Base-by-base conservation (phyloP, 2,888 invertebrate species). In the Apamea crenata region DNA sequence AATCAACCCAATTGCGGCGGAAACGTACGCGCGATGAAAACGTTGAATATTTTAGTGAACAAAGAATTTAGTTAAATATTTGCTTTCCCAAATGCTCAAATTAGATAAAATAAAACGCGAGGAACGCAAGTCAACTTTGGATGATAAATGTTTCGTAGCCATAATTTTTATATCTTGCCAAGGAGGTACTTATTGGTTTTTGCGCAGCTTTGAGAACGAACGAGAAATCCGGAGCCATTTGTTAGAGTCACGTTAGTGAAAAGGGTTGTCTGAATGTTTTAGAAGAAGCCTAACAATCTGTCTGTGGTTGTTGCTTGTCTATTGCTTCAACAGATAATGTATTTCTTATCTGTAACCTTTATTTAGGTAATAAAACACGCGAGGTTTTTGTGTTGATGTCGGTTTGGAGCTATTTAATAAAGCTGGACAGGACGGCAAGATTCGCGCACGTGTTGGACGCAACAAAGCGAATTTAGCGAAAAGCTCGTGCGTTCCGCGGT, bases 1-100 rank as follows among this genome's bases (percentile, higher is more conserved):
- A 89, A 89, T 89, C 82, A 84, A 81, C 82, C 81, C 88, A 86
- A 88, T 88, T 88, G 86, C 75, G 84, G 84, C 73, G 75, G 82
- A 84, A 85, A 84, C 82, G 88, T 84, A 89, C 84, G 87, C 83
- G 82, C 85, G 81, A 85, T 88, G 85, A 79, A 87, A 88, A 85
- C 74, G 88, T 84, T 88, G 85, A 88, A 88, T 89, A 85, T 88
- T 88, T 89, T 85, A 87, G 82, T 78, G 83, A 85, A 89, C 77
- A 87, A 89, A 88, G 82, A 88, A 83, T 87, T 82, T 85, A 74
- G 77, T 82, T 81, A 84, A 86, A 88, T 86, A 88, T 88, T 88
- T 84, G 83, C 78, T 83, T 85, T 88, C 66, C 72, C 63, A 82
- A 88, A 87, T 71, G 65, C 78, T 86, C 72, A 77, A 87, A 87